Conservation (phyloP, 1,140 invertebrate species). For the Neomicropteryx cornuta region DNA sequence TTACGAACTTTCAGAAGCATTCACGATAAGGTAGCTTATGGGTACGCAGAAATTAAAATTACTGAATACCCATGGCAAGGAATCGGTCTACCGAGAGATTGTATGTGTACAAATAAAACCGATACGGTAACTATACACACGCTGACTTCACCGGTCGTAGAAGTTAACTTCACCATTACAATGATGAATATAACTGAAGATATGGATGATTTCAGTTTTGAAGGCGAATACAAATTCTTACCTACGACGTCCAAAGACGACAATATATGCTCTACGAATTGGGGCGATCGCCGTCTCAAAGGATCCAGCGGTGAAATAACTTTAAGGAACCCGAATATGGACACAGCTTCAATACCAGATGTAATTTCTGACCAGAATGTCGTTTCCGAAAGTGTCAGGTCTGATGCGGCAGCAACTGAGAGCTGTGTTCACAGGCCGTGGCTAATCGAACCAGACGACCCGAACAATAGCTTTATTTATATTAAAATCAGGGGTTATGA, state of each 20-base stretch:
- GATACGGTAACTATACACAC: constrained; percentile 47
- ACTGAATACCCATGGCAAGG: constrained; percentile 65
- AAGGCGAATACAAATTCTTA: constrained; percentile 65
- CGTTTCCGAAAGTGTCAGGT: constrained; percentile 36
- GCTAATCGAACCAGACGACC: constrained; percentile 63
- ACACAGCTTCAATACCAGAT: constrained; percentile 26
- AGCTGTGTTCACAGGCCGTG: constrained; percentile 63
- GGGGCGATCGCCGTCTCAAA: constrained; percentile 49
- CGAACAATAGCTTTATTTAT: constrained; percentile 58
- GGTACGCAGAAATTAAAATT: constrained; percentile 54
- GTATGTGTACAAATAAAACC: constrained; percentile 59
- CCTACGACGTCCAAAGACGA: constrained; percentile 37
- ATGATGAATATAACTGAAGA: constrained; percentile 76
- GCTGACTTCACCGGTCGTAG: constrained; percentile 53
- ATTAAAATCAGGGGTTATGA: constrained; percentile 55
- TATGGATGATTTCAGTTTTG: constrained; percentile 69
- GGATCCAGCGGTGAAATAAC: constrained; percentile 59
- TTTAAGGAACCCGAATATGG: constrained; percentile 31
- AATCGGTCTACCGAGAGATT: constrained; percentile 56
- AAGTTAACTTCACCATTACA: constrained; percentile 60
- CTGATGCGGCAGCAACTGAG: constrained; percentile 35
- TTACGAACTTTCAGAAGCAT: constrained; percentile 17
- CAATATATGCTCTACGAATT: constrained; percentile 44
- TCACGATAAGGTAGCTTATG: constrained; percentile 34
- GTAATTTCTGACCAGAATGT: constrained; percentile 35